phyloP scores from a whole-genome alignment of 2,888 invertebrate genomes.

The Gibbula magus region DNA sequence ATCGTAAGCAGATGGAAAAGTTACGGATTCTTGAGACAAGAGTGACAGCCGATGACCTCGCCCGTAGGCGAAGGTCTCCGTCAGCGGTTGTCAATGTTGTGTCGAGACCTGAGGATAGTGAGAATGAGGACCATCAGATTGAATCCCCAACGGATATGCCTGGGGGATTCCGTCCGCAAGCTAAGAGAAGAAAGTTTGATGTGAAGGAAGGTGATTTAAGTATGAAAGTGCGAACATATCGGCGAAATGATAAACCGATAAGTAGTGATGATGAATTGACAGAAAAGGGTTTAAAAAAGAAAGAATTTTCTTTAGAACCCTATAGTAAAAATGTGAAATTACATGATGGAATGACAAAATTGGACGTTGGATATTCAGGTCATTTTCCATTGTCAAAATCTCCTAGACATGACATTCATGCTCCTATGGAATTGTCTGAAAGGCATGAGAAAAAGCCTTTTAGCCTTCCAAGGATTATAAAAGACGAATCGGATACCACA shows the following conservation, averaged over 20 bases:
- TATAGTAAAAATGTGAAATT: conserved; percentile 21
- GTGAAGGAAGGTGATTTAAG: conserved; percentile 42
- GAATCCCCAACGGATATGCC: conserved; percentile 63
- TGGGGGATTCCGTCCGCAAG: conserved; percentile 56
- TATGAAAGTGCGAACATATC: conserved; percentile 52
- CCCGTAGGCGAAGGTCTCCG: neutral
- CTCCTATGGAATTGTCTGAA: conserved; percentile 16
- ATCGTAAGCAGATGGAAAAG: conserved; percentile 69
- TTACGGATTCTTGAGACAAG: conserved; percentile 42
- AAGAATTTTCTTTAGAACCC: neutral
- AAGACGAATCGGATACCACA: conserved; percentile 34
- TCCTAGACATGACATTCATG: conserved; percentile 18
- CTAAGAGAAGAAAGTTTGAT: conserved; percentile 59
- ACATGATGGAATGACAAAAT: conserved; percentile 5
- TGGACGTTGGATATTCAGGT: conserved; percentile 9
- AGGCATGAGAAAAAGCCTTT: conserved; percentile 17
- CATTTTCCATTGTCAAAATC: conserved; percentile 24
- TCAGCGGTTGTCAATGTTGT: neutral
- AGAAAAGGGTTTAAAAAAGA: neutral
- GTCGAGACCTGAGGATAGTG: conserved; percentile 49
- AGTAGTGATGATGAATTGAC: conserved; percentile 63
- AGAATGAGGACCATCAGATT: conserved; percentile 49
- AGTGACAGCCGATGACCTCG: conserved; percentile 18
- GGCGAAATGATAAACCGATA: conserved; percentile 50
- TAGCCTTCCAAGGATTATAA: conserved; percentile 13